Base-by-base conservation (phyloP, 2,797 vertebrate genomes). In the Galagoides demidoff region DNA sequence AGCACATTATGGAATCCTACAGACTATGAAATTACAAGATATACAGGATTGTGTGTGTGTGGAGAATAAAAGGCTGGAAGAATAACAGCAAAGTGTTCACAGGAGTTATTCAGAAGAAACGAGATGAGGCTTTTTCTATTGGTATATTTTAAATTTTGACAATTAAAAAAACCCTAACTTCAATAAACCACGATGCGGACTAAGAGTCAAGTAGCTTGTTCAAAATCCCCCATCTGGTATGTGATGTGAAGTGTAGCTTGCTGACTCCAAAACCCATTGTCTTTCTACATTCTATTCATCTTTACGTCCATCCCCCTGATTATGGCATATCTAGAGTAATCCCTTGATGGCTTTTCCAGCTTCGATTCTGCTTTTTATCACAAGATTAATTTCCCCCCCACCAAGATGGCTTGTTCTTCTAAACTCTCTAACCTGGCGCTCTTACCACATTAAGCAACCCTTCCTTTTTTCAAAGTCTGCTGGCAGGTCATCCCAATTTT, bases 61-160 rank as follows among this genome's bases (percentile, higher is more conserved):
- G 8, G 14, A 92, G 84, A 89, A 73, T 14, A 57, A 74, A 94
- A 61, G 73, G 73, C n/a, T 63, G 16, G 61, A 90, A 87, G 85
- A 82, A 22, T 0, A 90, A 55, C 45, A 93, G 17, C n/a, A 93
- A 19, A 66, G 90, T 59, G 70, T 88, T 77, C 82, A 82, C 14
- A 49, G 16, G 85, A n/a, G 66, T 57, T 87, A 91, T 81, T 70
- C 55, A 4, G 43, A 86, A 79, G 31, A 85, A n/a, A 12, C 63
- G 5, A 10, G 29, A 31, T 49, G 13, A 63, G 16, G 4, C 17
- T 92, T 17, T 88, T 78, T 85, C 66, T 91, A 55, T 43, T 59
- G 13, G 25, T 64, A 76, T 86, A 16, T 68, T 93, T 79, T 64
- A 83, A 71, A 68, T 87, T 94, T 92, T 61, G 52, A 14, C 20